Evolutionary conservation across 2,888 invertebrate genomes (phyloP), one percentile per base, ranked within the genome.

Genomic region (Epirrhoe tristata): DNA sequence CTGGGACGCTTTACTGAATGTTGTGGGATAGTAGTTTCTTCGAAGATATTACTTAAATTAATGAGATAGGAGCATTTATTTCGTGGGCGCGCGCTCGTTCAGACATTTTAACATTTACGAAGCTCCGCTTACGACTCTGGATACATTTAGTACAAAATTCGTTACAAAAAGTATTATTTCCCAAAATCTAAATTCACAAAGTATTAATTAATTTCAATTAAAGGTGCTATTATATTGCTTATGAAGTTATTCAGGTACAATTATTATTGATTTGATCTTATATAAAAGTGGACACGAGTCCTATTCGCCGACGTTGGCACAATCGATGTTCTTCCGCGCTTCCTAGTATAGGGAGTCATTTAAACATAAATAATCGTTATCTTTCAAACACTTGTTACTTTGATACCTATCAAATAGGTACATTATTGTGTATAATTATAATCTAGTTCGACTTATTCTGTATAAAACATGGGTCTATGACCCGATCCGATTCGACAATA

Each of bases 1-100:
- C 93, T 93, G 93, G 93, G 92, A 91, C 91, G 93, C 93, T 93
- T 93, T 93, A 93, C 90, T 93, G 91, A 91, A 93, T 93, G 93
- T 93, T 91, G 93, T 92, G 93, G 93, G 90, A 90, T 90, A 86
- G 91, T 92, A 90, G 91, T 90, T 91, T 91, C 91, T 89, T 89
- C 85, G 88, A 89, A 85, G 89, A 90, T 91, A 91, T 92, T 89
- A 90, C 91, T 92, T 92, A 90, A 91, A 93, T 90, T 90, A 68
- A 91, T 91, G 89, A 88, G 83, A 89, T 91, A 91, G 89, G 91
- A 89, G 91, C 92, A 92, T 91, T 91, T 92, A 92, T 88, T 84
- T 83, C 76, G 84, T 80, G 87, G 77, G 81, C 81, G 82, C 75
- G 77, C 79, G 79, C 83, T 80, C 81, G 77, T 79, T 79, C 81